phyloP scores from a whole-genome alignment of 2,797 vertebrate genomes.

The Rhinichthys osculus region DNA sequence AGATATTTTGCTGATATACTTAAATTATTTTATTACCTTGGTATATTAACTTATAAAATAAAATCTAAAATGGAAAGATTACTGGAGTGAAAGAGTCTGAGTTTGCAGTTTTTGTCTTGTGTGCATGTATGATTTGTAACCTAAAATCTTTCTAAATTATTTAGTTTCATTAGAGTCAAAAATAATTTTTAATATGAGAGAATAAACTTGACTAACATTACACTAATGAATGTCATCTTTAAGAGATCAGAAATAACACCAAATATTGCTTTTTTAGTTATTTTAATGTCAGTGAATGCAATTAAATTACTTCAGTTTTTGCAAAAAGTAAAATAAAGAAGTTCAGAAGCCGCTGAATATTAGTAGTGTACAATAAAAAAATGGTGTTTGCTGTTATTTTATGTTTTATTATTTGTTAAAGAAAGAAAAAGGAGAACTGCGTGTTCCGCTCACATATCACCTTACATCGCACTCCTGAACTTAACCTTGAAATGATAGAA shows the following conservation, averaged over 20 bases:
- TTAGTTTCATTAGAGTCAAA: not conserved
- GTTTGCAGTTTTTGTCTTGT: constrained; percentile 12
- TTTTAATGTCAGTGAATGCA: not conserved
- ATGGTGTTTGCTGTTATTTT: not conserved
- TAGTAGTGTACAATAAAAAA: not conserved
- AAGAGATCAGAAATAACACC: not conserved
- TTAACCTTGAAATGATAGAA: constrained; percentile 46
- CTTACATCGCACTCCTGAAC: constrained; percentile 29
- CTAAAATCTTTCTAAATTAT: not conserved
- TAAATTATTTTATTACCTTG: constrained; percentile 12
- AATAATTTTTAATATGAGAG: not conserved
- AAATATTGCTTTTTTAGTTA: not conserved
- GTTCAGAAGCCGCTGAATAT: not conserved
- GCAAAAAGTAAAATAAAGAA: not conserved
- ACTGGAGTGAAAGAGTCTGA: not conserved
- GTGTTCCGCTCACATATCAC: constrained; percentile 26
- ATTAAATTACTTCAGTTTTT: not conserved
- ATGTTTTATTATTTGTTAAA: not conserved
- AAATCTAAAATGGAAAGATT: not conserved
- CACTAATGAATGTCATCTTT: not conserved
- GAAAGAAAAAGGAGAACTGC: not conserved
- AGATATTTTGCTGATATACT: not conserved
- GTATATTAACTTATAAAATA: not conserved
- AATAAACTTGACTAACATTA: not conserved
- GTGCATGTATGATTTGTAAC: not conserved